phyloP scores from a whole-genome alignment of 1,140 invertebrate species.

The Halictus rubicundus region DNA sequence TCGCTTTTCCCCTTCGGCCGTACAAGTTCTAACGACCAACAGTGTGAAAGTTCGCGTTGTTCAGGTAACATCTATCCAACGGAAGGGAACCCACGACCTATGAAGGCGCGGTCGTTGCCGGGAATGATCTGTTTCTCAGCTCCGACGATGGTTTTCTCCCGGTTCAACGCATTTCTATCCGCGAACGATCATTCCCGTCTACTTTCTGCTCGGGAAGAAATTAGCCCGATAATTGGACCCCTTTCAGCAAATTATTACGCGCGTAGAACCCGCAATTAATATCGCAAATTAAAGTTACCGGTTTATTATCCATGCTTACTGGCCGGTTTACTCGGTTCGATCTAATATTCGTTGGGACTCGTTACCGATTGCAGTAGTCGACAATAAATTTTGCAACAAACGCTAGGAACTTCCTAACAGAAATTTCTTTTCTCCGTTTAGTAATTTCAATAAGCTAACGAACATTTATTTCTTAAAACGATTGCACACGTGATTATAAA shows the following conservation, averaged over 20 bases:
- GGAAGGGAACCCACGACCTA: neutral
- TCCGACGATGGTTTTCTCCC: slow-evolving; percentile 8
- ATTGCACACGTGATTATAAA: neutral
- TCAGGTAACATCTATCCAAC: slow-evolving; percentile 19
- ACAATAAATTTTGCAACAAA: too few species aligned
- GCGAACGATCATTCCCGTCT: neutral
- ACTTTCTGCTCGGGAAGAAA: neutral
- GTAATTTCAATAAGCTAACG: too few species aligned
- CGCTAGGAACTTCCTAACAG: too few species aligned
- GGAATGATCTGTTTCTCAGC: slow-evolving; percentile 20
- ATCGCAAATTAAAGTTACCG: neutral
- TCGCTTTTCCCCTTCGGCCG: slow-evolving; percentile 23
- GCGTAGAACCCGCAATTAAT: neutral
- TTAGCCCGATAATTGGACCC: neutral
- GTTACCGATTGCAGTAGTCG: too few species aligned
- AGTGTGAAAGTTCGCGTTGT: slow-evolving; percentile 42
- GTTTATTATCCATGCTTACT: too few species aligned
- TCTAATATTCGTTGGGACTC: too few species aligned
- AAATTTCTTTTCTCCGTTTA: too few species aligned
- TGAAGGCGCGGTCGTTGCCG: slow-evolving; percentile 16
- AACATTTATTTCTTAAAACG: too few species aligned
- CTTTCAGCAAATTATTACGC: too few species aligned
- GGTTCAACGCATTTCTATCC: neutral
- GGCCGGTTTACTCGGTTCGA: too few species aligned
- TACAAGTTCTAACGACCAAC: neutral